Conservation (phyloP, 2,888 invertebrate species). For the Hesperia comma region DNA sequence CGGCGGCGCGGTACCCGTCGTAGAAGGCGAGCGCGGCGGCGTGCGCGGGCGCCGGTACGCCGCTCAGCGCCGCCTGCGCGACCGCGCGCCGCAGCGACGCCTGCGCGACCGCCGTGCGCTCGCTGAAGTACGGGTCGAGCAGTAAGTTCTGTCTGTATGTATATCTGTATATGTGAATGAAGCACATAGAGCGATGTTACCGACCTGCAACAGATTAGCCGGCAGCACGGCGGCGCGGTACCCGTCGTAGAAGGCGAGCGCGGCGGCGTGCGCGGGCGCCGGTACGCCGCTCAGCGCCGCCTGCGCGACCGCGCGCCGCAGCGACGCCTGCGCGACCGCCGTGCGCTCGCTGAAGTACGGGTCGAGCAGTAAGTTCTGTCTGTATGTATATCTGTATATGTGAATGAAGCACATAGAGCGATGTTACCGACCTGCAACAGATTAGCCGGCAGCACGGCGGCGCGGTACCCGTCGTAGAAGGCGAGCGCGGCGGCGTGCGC, state of each 20-base stretch:
- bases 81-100: constrained; percentile 94
- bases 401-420: too few species aligned
- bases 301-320: constrained; percentile 92
- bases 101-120: constrained; percentile 92
- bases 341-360: constrained; percentile 96
- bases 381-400: too few species aligned
- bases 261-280: constrained; percentile 95
- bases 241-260: constrained; percentile 98
- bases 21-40: constrained; percentile 98
- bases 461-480: constrained; percentile 98
- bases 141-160: too few species aligned
- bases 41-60: constrained; percentile 97
- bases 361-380: constrained; percentile 95
- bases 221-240: constrained; percentile 93
- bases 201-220: too few species aligned
- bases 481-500: constrained; percentile 96
- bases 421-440: constrained; percentile 89
- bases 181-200: too few species aligned
- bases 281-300: constrained; percentile 93
- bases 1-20: constrained; percentile 95
- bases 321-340: constrained; percentile 90
- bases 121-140: constrained; percentile 96
- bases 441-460: constrained; percentile 95
- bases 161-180: too few species aligned
- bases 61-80: constrained; percentile 86